Conservation (phyloP, 2,797 vertebrate species). For the Cygnus olor region DNA sequence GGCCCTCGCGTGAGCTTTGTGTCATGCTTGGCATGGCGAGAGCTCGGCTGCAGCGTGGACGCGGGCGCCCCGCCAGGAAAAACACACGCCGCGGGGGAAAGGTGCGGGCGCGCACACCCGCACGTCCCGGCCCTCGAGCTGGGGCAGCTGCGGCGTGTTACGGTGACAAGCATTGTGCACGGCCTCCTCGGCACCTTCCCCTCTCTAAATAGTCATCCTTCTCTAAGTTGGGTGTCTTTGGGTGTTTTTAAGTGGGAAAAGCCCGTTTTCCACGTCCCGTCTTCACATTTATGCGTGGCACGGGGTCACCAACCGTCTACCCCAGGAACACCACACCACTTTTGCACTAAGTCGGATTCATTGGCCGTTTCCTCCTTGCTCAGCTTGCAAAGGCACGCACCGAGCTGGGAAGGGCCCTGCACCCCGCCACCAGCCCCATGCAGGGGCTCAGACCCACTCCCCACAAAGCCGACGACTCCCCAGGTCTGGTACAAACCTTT, state of each 20-base stretch:
- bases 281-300: fast-evolving
- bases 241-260: fast-evolving
- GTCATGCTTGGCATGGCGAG: slow-evolving; percentile 22
- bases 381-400: fast-evolving
- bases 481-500: slow-evolving; percentile 54
- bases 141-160: fast-evolving
- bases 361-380: not conserved
- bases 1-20: not conserved
- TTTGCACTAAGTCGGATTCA: not conserved
- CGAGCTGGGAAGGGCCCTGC: fast-evolving
- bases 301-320: not conserved
- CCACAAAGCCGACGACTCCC: not conserved
- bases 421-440: fast-evolving
- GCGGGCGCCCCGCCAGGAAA: not conserved
- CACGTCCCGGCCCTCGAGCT: fast-evolving
- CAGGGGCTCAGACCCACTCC: fast-evolving
- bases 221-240: fast-evolving
- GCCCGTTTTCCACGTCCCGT: fast-evolving
- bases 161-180: fast-evolving
- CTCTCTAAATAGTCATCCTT: fast-evolving
- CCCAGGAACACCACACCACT: not conserved
- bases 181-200: fast-evolving
- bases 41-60: not conserved
- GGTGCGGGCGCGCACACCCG: not conserved
- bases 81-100: not conserved